Percentiles rank a stretch among this genome's conserved stretches.
Evolutionary conservation across 1,140 invertebrate genomes (phyloP).

Genomic region (Hycleus cichorii): DNA sequence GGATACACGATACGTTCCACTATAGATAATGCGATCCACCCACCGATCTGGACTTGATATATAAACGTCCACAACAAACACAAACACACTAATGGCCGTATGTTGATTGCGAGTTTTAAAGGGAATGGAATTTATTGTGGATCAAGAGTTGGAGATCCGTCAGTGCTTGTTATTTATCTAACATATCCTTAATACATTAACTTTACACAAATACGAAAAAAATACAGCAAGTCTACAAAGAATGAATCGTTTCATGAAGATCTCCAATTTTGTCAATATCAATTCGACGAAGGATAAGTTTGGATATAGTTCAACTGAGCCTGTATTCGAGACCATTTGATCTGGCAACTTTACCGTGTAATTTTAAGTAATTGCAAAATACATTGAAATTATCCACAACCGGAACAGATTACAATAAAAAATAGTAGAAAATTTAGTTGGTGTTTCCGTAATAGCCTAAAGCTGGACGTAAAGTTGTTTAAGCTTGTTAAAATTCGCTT

Average conservation of each 20-base stretch:
- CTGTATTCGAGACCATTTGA: neutral
- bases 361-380: neutral
- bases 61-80: conserved; percentile 28
- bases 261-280: neutral
- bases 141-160: conserved; percentile 27
- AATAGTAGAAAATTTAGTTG: too few relatives aligned
- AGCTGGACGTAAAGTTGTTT: too few relatives aligned
- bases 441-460: too few relatives aligned
- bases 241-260: neutral
- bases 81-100: conserved; percentile 32
- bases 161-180: conserved; percentile 32
- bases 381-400: neutral
- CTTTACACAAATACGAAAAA: neutral
- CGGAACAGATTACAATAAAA: too few relatives aligned
- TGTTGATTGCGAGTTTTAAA: conserved; percentile 38
- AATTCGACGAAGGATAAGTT: too few relatives aligned
- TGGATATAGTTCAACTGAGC: too few relatives aligned
- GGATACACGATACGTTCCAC: conserved; percentile 22
- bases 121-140: conserved; percentile 33
- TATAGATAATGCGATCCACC: conserved; percentile 31
- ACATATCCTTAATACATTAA: conserved; percentile 33
- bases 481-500: too few relatives aligned
- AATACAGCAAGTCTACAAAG: too few relatives aligned
- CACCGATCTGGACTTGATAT: conserved; percentile 30
- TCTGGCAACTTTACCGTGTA: neutral